These are phyloP conservation scores for Drosophila planitibia DNA, from an alignment of 2,888 invertebrate species.

Conservation along the genomic window DNA sequence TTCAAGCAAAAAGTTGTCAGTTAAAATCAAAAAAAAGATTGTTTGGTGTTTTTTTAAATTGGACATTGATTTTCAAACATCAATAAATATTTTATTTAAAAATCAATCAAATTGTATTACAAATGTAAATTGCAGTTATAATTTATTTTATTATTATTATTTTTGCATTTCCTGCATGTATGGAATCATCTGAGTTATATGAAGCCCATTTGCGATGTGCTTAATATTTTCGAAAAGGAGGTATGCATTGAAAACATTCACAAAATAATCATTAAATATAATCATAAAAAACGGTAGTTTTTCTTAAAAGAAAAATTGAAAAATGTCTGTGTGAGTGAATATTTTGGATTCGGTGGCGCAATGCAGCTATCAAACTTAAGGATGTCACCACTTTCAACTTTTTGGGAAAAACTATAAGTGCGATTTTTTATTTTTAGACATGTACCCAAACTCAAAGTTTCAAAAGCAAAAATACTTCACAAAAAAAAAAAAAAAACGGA, in stretches of 20 bases:
- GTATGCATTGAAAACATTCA: conserved; percentile 37
- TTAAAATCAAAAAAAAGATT: neutral
- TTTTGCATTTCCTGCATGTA: neutral
- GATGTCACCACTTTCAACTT: conserved; percentile 2
- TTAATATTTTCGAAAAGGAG: conserved; percentile 75
- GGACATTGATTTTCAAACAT: neutral
- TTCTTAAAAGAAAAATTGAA: neutral
- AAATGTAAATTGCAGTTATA: neutral
- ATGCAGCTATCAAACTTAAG: conserved; percentile 20
- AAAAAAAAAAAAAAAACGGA: conserved; percentile 17
- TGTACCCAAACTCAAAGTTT: conserved; percentile 22
- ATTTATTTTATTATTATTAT: neutral
- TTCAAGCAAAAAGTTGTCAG: neutral
- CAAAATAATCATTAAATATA: no score
- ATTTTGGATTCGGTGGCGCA: conserved; percentile 13
- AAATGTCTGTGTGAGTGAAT: neutral
- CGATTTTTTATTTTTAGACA: conserved; percentile 32
- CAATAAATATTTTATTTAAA: neutral
- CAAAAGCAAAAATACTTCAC: neutral
- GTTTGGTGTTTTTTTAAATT: neutral
- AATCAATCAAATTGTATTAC: neutral
- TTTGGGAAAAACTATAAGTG: conserved; percentile 33
- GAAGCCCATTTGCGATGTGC: conserved; percentile 74
- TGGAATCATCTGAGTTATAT: neutral
- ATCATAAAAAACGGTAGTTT: no score